Evolutionary conservation across 2,888 invertebrate species (phyloP).

Genomic region (Lithosia quadra): DNA sequence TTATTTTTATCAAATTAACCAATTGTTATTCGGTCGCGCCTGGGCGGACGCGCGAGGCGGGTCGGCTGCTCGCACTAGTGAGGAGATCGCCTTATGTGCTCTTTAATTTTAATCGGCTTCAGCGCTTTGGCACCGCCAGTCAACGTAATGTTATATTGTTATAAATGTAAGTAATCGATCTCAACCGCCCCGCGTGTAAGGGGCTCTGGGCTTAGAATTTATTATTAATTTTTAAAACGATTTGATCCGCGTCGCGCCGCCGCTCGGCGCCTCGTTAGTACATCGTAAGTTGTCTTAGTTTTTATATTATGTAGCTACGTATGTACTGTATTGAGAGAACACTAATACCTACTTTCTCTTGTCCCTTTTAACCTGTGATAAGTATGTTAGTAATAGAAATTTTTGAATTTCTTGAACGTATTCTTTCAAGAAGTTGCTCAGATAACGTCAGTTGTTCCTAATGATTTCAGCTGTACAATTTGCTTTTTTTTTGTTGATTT

Average conservation of each 20-base stretch:
- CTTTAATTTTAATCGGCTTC: conserved; percentile 72
- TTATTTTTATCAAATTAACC: conserved; percentile 72
- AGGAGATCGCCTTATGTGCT: conserved; percentile 65
- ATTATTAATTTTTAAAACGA: conserved; percentile 67
- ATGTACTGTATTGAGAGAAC: conserved; percentile 83
- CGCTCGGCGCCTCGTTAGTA: conserved; percentile 62
- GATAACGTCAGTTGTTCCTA: conserved; percentile 80
- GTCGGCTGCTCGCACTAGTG: conserved; percentile 36
- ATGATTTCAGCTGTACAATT: conserved; percentile 79
- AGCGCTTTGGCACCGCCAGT: conserved; percentile 78
- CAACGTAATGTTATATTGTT: conserved; percentile 71
- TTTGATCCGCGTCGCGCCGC: conserved; percentile 56
- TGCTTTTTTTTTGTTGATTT: conserved; percentile 64
- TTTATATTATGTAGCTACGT: conserved; percentile 70
- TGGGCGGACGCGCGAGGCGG: conserved; percentile 35
- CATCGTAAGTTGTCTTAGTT: conserved; percentile 82
- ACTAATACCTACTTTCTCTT: conserved; percentile 86
- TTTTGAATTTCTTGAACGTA: conserved; percentile 79
- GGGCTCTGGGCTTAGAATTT: conserved; percentile 81
- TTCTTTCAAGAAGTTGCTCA: conserved; percentile 80
- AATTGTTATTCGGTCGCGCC: conserved; percentile 53
- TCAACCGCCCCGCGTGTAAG: conserved; percentile 74
- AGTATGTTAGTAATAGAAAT: conserved; percentile 82
- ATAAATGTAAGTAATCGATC: conserved; percentile 81
- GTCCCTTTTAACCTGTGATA: conserved; percentile 87